Conservation (phyloP, 1,140 invertebrate genomes). For the Ooceraea biroi region DNA sequence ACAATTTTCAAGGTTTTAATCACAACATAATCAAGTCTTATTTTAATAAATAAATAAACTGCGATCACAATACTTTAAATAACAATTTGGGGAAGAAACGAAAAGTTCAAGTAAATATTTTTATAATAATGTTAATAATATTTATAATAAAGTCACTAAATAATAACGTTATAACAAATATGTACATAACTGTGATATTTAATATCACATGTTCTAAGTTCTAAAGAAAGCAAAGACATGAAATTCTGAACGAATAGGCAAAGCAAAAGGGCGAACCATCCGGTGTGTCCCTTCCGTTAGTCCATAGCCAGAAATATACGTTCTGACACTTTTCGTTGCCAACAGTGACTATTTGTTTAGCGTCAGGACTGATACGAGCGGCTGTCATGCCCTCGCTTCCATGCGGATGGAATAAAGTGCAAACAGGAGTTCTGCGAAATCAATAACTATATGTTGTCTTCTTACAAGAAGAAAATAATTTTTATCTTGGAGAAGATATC, state of each 20-base stretch:
- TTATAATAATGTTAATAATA: neutral
- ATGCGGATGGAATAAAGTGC: slow-evolving; percentile 86
- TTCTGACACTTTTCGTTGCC: slow-evolving; percentile 82
- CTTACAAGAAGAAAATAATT: neutral
- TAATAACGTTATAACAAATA: no score
- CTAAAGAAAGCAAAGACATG: neutral
- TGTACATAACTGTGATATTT: neutral
- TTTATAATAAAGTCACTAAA: no score
- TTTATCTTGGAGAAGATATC: neutral
- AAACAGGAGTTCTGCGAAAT: slow-evolving; percentile 84
- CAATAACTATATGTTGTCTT: slow-evolving; percentile 11
- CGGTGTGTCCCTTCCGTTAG: slow-evolving; percentile 83
- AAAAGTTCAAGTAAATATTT: no score
- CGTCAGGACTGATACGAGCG: slow-evolving; percentile 86
- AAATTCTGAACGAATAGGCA: neutral
- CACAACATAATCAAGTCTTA: neutral
- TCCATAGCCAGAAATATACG: slow-evolving; percentile 88
- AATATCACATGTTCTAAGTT: neutral
- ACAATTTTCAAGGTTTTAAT: slow-evolving; percentile 7
- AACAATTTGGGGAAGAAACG: no score
- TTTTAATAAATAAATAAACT: neutral
- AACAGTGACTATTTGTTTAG: slow-evolving; percentile 87
- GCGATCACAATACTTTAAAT: no score
- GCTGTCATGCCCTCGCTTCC: slow-evolving; percentile 79
- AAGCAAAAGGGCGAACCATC: slow-evolving; percentile 83